Evolutionary conservation across 2,113 vertebrate species (phyloP).

Genomic region (Megalops atlanticus): DNA sequence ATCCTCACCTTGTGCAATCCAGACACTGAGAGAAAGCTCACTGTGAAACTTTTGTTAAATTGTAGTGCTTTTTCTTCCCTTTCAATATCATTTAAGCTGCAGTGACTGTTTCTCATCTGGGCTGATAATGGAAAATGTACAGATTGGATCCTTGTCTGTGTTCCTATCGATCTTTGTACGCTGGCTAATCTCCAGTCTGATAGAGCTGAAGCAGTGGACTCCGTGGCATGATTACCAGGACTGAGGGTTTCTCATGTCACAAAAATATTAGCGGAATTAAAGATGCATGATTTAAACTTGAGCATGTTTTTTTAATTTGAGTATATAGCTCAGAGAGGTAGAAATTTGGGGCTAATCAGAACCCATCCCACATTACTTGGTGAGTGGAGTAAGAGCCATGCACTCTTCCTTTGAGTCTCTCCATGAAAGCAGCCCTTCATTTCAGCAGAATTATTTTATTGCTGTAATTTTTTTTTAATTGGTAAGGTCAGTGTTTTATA

Average conservation of each 20-base stretch:
- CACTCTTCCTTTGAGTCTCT: no score
- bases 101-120: constrained; percentile 22
- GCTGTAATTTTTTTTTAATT: no score
- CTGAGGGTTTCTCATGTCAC: background rate
- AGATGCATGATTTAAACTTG: no score
- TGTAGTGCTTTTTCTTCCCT: background rate
- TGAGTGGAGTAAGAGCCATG: no score
- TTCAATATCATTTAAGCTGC: constrained; percentile 10
- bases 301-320: no score
- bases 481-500: no score
- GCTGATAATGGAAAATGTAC: constrained; percentile 18
- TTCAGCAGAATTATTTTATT: no score
- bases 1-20: background rate
- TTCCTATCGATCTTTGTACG: background rate
- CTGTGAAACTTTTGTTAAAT: background rate
- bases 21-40: background rate
- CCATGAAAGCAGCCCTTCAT: no score
- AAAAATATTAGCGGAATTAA: no score
- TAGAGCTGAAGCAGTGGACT: background rate
- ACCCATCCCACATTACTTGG: no score
- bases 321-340: no score
- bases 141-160: background rate
- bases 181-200: constrained; percentile 1
- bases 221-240: constrained; percentile 3
- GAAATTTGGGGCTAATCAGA: no score